phyloP scores from a whole-genome alignment of 2,113 vertebrate genomes.

The Scopus umbretta region DNA sequence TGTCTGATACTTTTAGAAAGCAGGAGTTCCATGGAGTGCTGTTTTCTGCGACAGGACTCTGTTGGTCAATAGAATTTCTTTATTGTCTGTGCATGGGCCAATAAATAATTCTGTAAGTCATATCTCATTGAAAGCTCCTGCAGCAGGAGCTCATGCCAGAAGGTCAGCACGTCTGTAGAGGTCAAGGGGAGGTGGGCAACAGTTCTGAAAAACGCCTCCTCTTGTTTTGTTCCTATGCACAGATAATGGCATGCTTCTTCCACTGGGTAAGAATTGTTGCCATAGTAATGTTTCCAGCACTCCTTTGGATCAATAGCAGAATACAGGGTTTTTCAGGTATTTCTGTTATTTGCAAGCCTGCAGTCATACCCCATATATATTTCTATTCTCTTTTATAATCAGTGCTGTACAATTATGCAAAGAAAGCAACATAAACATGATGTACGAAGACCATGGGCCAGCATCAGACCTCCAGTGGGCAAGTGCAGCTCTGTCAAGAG shows the following conservation, averaged over 20 bases:
- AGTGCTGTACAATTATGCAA: not conserved
- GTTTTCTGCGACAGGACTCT: constrained; percentile 21
- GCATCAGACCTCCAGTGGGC: not conserved
- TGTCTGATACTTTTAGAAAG: constrained; percentile 19
- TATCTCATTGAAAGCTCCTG: constrained; percentile 21
- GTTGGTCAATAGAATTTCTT: constrained; percentile 29
- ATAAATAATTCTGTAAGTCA: constrained; percentile 29
- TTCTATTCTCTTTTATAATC: constrained; percentile 8
- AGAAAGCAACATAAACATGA: not conserved
- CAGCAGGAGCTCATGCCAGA: constrained; percentile 32
- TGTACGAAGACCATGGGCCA: not conserved
- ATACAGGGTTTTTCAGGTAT: constrained; percentile 50
- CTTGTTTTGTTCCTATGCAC: constrained; percentile 48
- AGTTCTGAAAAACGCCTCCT: constrained; percentile 28
- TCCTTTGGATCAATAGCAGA: constrained; percentile 68
- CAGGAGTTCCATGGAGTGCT: not conserved
- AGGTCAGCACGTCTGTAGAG: constrained; percentile 37
- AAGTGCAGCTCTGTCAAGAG: not conserved
- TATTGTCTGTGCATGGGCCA: not conserved
- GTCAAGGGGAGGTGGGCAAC: not conserved
- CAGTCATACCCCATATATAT: not conserved
- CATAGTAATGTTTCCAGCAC: constrained; percentile 71
- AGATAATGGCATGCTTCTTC: constrained; percentile 54
- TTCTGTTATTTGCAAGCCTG: constrained; percentile 38
- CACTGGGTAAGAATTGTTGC: constrained; percentile 66